Evolutionary conservation across 2,888 invertebrate genomes (phyloP), one percentile per base, ranked within the genome.

Genomic region (Drosophila conformis): DNA sequence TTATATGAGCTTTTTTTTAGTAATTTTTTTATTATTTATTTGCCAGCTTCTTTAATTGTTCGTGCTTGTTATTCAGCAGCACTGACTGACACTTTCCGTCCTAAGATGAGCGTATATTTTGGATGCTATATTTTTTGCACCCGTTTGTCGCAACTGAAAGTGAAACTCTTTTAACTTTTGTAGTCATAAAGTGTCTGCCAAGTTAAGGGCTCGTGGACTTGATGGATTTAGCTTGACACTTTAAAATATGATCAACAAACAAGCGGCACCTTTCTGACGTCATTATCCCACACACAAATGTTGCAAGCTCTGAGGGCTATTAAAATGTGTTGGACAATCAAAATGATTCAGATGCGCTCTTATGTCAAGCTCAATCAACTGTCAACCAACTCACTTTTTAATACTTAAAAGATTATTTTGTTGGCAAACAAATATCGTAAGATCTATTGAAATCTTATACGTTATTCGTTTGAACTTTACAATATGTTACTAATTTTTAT

Each of bases 71-170:
- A 80, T 69, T 84, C 74, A 77, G 76, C 76, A 73, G 69, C 76
- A 70, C 36, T 68, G 54, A 38, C 70, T 40, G 61, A 36, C 67
- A 78, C 78, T 69, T 78, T 80, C 42, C 49, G 80, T 48, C 69
- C 80, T 62, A 36, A 18, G 64, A 54, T 62, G 49, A 67, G 18
- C 35, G 48, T 31, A 13, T 52, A 31, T 42, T 49, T 54, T 35
- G 29, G 46, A 40, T 40, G 56, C 57, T 57, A 40, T 40, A 18
- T 27, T 63, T 74, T 69, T 76, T 71, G 60, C 60, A 68, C 63
- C 66, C 70, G 73, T 75, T 76, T 87, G 89, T 82, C 76, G 90
- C 84, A 88, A 84, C 75, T 81, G 90, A 88, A 88, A 88, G 87
- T 88, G 90, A 88, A 88, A 88, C 81, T 80, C 72, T 79, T 77